Base-by-base conservation (phyloP, 2,113 vertebrate species). In the Corydoras maculifer region DNA sequence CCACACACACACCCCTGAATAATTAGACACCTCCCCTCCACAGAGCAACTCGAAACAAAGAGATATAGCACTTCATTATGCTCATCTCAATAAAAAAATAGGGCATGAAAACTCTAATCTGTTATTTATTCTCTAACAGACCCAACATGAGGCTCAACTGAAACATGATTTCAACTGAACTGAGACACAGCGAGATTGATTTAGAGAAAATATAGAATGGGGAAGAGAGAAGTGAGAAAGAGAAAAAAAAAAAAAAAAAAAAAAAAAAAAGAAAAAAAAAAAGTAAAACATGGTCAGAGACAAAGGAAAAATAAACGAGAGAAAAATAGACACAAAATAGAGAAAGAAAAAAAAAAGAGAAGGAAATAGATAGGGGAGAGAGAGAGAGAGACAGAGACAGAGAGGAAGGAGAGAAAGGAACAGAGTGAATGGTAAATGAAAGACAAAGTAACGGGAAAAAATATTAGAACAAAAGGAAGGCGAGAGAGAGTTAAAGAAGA, bases 21-120 rank as follows among this genome's bases (percentile, higher is more conserved):
- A 58, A 68, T 68, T 53, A 43, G 35, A 58, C 54, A 2, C 9
- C 65, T 68, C 53, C 31, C 25, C 66, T 8, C 9, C 1, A 25
- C 31, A 53, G 13, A 43, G 32, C 30, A 62, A 32, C 31, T 25
- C 61, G 13, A 31, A 72, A 72, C 70, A 72, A 65, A 65, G 62
- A 72, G 59, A 30, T 57, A 25, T 62, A 9, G 12, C 3, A 10
- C 54, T 58, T 65, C 64, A 65, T 50, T 62, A 64, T 30, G 62
- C 32, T 65, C 53, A n/a, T 49, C 29, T 49, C 61, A 31, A 18
- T 8, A 43, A 5, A 43, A 43, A 43, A 43, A 58, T 43, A 25
- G 49, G 9, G 14, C 35, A 62, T 53, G 29, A 70, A 59, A 62
- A 4, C 31, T 8, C 62, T 11, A 3, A 12, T 29, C 54, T 72